Evolutionary conservation across 2,888 invertebrate genomes (phyloP).

Genomic region (Agrochola lychnidis): DNA sequence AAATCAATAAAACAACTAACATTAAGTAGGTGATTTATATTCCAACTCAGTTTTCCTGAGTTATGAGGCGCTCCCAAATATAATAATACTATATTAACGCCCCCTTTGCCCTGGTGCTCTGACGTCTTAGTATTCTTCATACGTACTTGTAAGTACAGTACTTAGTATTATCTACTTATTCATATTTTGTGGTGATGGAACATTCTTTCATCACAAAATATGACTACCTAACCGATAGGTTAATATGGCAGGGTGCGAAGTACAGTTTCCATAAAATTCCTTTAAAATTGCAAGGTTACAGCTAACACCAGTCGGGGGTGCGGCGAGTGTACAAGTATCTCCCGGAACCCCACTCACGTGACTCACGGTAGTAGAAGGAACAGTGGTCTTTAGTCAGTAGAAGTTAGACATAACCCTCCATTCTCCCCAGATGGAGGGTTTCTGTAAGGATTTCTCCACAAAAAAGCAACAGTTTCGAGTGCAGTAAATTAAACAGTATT

Average conservation of each 20-base stretch:
- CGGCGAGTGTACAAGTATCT: no score
- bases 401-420: no score
- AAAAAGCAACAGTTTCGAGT: no score
- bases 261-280: not conserved
- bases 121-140: conserved; percentile 36
- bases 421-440: no score
- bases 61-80: conserved; percentile 35
- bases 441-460: no score
- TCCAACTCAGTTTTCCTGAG: conserved; percentile 23
- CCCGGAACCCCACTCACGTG: not conserved
- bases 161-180: not conserved
- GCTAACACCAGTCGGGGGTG: not conserved
- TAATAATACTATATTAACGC: conserved; percentile 38
- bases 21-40: conserved; percentile 56
- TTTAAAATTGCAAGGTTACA: not conserved
- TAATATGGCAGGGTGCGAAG: no score
- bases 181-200: not conserved
- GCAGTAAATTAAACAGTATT: no score
- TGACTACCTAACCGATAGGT: no score
- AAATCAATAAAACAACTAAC: conserved; percentile 19
- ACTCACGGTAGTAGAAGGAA: not conserved
- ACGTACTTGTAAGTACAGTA: not conserved
- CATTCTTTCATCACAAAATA: no score
- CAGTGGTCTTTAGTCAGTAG: no score
- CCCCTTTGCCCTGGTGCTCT: not conserved